Base-by-base conservation (phyloP, 1,140 invertebrate genomes). In the Drepana arcuata region DNA sequence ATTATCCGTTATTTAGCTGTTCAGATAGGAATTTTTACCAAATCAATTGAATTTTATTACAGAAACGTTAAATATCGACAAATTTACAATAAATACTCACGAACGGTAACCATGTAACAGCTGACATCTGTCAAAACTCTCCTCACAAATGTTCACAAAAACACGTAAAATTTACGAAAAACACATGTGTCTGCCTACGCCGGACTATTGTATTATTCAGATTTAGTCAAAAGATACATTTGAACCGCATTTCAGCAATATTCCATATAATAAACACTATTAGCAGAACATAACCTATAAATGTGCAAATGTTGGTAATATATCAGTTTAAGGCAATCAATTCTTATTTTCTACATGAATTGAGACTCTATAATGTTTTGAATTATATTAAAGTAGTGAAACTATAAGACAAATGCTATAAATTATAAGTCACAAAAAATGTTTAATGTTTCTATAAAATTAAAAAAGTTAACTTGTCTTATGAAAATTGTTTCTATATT, bases 91-190 rank as follows among this genome's bases (percentile, higher is more conserved):
- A 29, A 47, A 48, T 67, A 66, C 52, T 51, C 34, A 57, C 49
- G 26, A 11, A 48, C 41, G 37, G 33, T 49, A 45, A 41, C 48
- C 31, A 48, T 33, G 48, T 32, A 56, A 59, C 66, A 64, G 59
- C 60, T 78, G 73, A 65, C 71, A 80, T 36, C 69, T 80, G 73
- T 78, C 73, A 77, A 75, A 81, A 74, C 63, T 69, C 69, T 75
- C 49, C 40, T 60, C 71, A 72, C 73, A 81, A 74, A 81, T 81
- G 69, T 52, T 71, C 70, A 70, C 71, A 70, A 74, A 69, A 74
- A 69, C 69, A 65, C 69, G 13, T 21, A 34, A 56, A 58, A 62
- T 65, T 42, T 36, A 25, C 34, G 5, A 18, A 46, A 57, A 62
- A 58, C 38, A 57, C 60, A 58, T 15, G 34, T n/a, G n/a, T 25